Base-by-base conservation (phyloP, 53 echinoderm and acorn worm genomes). In the Pentamera pediparva region DNA sequence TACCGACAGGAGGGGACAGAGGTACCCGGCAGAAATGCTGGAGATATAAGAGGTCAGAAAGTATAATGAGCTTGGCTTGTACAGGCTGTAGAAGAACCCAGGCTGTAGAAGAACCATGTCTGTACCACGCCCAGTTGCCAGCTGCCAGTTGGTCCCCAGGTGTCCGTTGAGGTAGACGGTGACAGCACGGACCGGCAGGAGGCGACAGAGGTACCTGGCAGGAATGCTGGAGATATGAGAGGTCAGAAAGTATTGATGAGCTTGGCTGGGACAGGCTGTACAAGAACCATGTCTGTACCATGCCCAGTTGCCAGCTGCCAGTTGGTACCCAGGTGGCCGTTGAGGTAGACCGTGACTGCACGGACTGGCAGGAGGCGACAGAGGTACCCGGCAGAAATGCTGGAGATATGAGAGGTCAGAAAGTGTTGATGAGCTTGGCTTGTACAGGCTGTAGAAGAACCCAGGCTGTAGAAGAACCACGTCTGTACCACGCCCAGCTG, bases 101-200 rank as follows among this genome's bases (percentile, higher is more conserved):
- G n/a, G n/a, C n/a, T n/a, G n/a, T 86, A 89, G 20, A 86, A 83
- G 58, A 98, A 69, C 98, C 98, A 98, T 29, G 98, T 89, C 37
- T 83, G 69, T 27, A 91, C 75, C 35, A 98, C 72, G 26, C 77
- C 39, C 26, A 65, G 28, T 26, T 84, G 75, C 92, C 82, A 82
- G 43, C 64, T 75, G n/a, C n/a, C n/a, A n/a, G n/a, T n/a, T n/a
- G 37, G 57, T 33, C 13, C 36, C 69, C 21, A 45, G 31, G 31
- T 78, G 77, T 3, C 34, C 49, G 33, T 73, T 72, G 20, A 98
- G 63, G 55, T 62, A 80, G 56, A 83, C 81, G n/a, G 80, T 81
- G 54, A 98, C 79, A 39, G 77, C 43, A 21, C 65, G 70, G 76
- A 92, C 89, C 6, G 92, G 98, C 30, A 98, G 80, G 3, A 92